phyloP scores from a whole-genome alignment of 2,113 vertebrate genomes.

The Mus pahari region DNA sequence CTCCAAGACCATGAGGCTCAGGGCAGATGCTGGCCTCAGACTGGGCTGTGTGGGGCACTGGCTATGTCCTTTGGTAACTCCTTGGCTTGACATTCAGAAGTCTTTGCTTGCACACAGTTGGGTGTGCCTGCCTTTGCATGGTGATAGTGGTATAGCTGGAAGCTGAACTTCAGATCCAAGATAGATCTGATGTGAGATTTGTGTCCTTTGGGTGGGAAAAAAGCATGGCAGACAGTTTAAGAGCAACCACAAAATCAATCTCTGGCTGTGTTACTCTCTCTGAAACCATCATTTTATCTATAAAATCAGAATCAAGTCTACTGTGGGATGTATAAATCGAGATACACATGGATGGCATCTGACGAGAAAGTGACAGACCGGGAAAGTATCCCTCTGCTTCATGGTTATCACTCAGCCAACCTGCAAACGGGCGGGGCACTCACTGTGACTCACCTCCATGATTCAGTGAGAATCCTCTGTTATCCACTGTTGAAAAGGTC shows the following conservation, averaged over 20 bases:
- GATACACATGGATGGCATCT: rapidly evolving
- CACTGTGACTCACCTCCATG: rapidly evolving
- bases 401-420: background rate
- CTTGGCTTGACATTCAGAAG: rapidly evolving
- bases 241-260: background rate
- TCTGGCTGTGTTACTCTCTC: background rate
- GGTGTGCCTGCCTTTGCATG: background rate
- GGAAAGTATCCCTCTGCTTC: background rate
- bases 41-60: background rate
- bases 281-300: background rate
- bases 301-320: background rate
- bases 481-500: background rate
- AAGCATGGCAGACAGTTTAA: background rate
- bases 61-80: background rate
- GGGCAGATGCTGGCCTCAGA: background rate
- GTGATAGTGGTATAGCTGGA: background rate
- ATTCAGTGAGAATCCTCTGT: background rate
- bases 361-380: background rate
- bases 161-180: background rate
- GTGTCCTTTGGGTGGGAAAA: background rate
- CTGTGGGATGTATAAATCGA: no score
- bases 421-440: background rate
- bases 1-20: rapidly evolving
- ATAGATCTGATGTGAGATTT: background rate
- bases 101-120: background rate